These are phyloP conservation scores for Drosophila kohkoa DNA, from an alignment of 1,140 invertebrate genomes.

Conservation along the genomic window DNA sequence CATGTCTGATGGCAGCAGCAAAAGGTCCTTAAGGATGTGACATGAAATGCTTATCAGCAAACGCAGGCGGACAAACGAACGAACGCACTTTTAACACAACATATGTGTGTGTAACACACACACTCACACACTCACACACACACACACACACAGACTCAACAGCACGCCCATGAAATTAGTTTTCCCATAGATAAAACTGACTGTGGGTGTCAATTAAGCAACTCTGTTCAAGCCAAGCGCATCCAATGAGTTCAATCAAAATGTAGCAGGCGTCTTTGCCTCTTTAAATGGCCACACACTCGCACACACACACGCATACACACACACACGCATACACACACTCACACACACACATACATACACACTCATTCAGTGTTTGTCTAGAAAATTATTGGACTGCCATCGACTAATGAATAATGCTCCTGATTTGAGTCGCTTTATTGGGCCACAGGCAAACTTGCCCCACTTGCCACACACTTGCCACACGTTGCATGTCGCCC, in stretches of 20 bases:
- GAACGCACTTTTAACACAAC: constrained; percentile 41
- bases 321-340: background rate
- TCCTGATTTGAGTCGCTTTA: constrained; percentile 61
- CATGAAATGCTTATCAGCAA: constrained; percentile 83
- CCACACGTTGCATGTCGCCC: constrained; percentile 32
- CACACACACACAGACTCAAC: constrained; percentile 24
- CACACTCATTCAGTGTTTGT: constrained; percentile 49
- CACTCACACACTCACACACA: background rate
- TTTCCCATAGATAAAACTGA: constrained; percentile 80
- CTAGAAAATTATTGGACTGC: constrained; percentile 60
- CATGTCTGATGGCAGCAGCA: constrained; percentile 38
- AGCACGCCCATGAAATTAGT: constrained; percentile 74
- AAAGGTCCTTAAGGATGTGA: constrained; percentile 80
- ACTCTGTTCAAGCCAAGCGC: constrained; percentile 40
- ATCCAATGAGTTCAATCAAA: constrained; percentile 74
- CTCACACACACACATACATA: background rate
- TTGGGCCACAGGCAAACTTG: constrained; percentile 43
- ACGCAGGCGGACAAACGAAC: constrained; percentile 38
- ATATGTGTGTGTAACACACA: constrained; percentile 14
- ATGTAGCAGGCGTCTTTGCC: constrained; percentile 64
- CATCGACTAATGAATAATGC: constrained; percentile 76
- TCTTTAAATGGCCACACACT: constrained; percentile 66
- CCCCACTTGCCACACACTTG: constrained; percentile 5
- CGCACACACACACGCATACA: background rate
- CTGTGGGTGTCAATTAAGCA: constrained; percentile 76